Percentiles rank a stretch among this genome's conserved stretches.
phyloP scores from a whole-genome alignment of 2,888 invertebrate genomes.

The Spodoptera picta region DNA sequence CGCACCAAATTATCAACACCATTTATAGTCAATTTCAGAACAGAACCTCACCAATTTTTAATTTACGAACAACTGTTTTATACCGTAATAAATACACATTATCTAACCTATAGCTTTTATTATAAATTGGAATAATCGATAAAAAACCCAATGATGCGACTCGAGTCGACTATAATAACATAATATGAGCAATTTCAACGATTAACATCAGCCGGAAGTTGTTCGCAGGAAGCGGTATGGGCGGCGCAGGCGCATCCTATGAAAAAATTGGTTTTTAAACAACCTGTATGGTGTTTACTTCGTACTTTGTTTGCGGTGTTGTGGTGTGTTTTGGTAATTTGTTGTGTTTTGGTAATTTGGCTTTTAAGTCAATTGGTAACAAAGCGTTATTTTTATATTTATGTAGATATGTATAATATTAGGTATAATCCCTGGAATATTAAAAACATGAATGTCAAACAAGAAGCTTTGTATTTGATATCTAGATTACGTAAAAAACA shows the following conservation, averaged over 20 bases:
- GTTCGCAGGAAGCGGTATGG: slow-evolving; percentile 80
- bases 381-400: background rate
- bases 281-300: slow-evolving; percentile 33
- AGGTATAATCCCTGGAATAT: too few relatives aligned
- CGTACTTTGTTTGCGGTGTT: slow-evolving; percentile 48
- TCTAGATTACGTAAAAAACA: too few relatives aligned
- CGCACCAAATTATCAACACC: slow-evolving; percentile 22
- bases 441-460: too few relatives aligned
- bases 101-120: slow-evolving; percentile 54
- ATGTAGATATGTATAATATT: too few relatives aligned
- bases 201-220: slow-evolving; percentile 80
- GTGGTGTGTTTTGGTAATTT: slow-evolving; percentile 29
- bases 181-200: slow-evolving; percentile 79
- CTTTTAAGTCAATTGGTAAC: slow-evolving; percentile 1
- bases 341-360: too few relatives aligned
- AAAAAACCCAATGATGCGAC: slow-evolving; percentile 80
- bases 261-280: slow-evolving; percentile 30
- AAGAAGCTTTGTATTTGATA: too few relatives aligned
- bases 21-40: slow-evolving; percentile 38
- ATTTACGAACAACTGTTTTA: slow-evolving; percentile 51
- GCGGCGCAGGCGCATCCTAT: slow-evolving; percentile 76
- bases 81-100: slow-evolving; percentile 51
- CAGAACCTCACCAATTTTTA: slow-evolving; percentile 40
- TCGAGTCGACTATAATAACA: slow-evolving; percentile 76
- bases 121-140: slow-evolving; percentile 57